phyloP scores from a whole-genome alignment of 1,140 invertebrate genomes.

The Heliconius nattereri region DNA sequence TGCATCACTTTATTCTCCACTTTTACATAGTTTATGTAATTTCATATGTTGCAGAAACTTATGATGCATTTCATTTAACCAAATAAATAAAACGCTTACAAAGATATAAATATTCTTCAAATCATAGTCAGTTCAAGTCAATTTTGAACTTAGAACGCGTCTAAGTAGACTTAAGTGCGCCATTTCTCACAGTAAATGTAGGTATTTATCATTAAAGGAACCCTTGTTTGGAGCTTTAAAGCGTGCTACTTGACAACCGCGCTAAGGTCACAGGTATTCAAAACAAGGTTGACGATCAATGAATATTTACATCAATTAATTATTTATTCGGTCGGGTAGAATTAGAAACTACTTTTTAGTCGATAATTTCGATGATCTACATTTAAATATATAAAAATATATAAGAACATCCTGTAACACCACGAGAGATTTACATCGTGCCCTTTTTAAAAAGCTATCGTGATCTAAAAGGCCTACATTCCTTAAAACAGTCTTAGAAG shows the following conservation, averaged over 20 bases:
- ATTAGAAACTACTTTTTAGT: constrained; percentile 4
- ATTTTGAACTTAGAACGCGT: neutral
- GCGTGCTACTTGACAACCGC: neutral
- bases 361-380: neutral
- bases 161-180: neutral
- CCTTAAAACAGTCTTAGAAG: constrained; percentile 43
- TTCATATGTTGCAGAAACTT: neutral
- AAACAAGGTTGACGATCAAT: neutral
- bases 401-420: neutral
- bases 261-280: neutral
- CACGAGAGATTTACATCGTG: neutral
- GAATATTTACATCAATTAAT: constrained; percentile 4
- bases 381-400: neutral
- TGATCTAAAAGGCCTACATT: constrained; percentile 44
- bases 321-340: neutral
- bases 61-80: neutral
- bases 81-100: neutral
- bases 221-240: neutral
- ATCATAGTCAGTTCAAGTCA: neutral
- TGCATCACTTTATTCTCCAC: neutral
- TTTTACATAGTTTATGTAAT: neutral
- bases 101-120: neutral
- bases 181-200: neutral
- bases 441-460: constrained; percentile 30
- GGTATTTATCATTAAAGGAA: neutral